phyloP scores from a whole-genome alignment of 2,113 vertebrate genomes.

The Cathartes aura region DNA sequence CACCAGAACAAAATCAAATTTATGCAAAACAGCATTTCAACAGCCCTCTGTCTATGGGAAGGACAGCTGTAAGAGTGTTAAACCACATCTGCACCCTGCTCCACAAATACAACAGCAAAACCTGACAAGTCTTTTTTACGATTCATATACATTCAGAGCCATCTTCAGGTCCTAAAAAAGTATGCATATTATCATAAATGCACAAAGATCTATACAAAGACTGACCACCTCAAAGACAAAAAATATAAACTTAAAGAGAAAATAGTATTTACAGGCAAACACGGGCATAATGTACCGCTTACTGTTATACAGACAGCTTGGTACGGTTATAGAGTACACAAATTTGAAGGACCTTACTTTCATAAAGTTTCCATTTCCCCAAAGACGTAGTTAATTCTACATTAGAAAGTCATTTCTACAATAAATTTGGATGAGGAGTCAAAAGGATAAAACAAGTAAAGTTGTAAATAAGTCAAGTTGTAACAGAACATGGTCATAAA shows the following conservation, averaged over 20 bases:
- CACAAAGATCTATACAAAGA: background rate
- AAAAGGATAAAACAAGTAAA: background rate
- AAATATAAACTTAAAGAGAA: background rate
- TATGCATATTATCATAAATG: background rate
- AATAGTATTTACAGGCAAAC: background rate
- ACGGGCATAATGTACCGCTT: accelerated
- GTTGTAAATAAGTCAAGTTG: background rate
- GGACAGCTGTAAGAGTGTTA: background rate
- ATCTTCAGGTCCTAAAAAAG: background rate
- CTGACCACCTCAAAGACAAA: background rate
- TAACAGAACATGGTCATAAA: background rate
- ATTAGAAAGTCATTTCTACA: background rate
- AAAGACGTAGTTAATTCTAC: background rate
- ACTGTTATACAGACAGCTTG: background rate
- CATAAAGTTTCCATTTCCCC: background rate
- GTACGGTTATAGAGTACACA: background rate
- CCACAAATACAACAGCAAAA: background rate
- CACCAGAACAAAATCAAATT: background rate
- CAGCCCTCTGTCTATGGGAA: background rate
- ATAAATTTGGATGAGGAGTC: background rate
- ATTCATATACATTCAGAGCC: background rate
- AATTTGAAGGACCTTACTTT: background rate
- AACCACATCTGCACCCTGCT: background rate
- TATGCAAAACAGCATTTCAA: conserved; percentile 1
- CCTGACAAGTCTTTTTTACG: background rate